phyloP scores from a whole-genome alignment of 2,113 vertebrate species.

The Uropsilus gracilis region DNA sequence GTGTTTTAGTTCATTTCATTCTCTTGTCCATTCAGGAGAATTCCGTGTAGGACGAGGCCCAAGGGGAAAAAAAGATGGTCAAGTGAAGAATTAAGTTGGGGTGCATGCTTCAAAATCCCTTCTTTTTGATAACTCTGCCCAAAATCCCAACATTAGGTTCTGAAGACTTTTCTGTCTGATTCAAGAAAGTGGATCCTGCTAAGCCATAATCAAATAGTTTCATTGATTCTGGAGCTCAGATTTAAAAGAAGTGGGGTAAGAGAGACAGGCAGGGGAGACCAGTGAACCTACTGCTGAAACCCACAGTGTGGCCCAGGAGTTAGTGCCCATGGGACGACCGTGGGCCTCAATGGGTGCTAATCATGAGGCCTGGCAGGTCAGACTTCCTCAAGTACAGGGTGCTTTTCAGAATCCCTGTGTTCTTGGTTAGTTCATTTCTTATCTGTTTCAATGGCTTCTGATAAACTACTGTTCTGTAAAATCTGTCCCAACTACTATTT shows the following conservation, averaged over 20 bases:
- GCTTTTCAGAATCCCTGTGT: neutral
- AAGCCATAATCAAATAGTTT: neutral
- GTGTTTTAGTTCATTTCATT: neutral
- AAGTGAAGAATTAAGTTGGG: neutral
- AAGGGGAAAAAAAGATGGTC: neutral
- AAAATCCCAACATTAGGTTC: constrained; percentile 12
- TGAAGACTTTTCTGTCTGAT: neutral
- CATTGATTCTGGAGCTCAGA: neutral
- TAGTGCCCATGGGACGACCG: neutral
- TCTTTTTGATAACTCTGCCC: neutral
- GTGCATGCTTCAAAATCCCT: neutral
- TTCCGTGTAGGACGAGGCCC: neutral
- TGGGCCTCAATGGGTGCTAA: neutral
- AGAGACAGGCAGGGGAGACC: neutral
- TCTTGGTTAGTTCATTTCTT: neutral
- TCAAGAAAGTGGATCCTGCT: neutral
- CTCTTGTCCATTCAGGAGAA: neutral
- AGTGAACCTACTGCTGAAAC: neutral
- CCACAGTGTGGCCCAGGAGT: neutral
- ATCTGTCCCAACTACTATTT: neutral
- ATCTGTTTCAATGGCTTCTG: constrained; percentile 1
- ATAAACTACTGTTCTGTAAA: neutral
- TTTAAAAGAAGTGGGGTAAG: neutral
- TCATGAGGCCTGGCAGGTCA: neutral
- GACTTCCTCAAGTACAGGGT: neutral